Base-by-base conservation (phyloP, 2,888 invertebrate genomes). In the Anarsia innoxiella region DNA sequence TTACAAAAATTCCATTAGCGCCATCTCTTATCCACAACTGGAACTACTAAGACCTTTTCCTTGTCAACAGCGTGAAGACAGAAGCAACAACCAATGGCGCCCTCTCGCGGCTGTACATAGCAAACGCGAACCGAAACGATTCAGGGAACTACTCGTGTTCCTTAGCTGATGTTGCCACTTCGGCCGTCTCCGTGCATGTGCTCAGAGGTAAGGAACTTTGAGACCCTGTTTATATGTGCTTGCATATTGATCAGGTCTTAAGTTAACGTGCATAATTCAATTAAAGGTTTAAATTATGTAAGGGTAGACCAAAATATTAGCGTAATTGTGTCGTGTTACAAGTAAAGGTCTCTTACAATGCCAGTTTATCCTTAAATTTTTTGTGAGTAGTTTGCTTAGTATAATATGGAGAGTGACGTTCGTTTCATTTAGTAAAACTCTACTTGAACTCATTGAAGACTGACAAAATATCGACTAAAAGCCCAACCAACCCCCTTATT, bases 71-170 rank as follows among this genome's bases (percentile, higher is more conserved):
- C 57, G 93, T 93, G 34, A 93, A 93, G 80, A 93, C 93, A 33
- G 93, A 93, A 66, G 90, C 92, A 61, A 87, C 90, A 36, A 83
- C 89, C 10, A 90, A 90, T 53, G 90, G 91, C 30, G 92, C 92
- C 12, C 78, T 91, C 41, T 93, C 93, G 44, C 86, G 91, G 37
- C 87, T 93, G 42, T 93, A 92, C 78, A 92, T 93, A 49, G 93
- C 93, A 40, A 93, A 93, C 68, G 93, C 93, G 34, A 90, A 91
- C 62, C 87, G 89, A 52, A 89, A 90, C 45, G 93, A 93, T 63
- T 91, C 92, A 19, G 93, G 93, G 23, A 93, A 93, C 71, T 93
- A 93, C 70, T 91, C 92, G 38, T 93, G 93, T 63, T 86, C 91
- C 23, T 73, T 93, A 45, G 90, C 90, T 34, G 91, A 91, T 48